phyloP scores from a whole-genome alignment of 2,113 vertebrate species.

The Melanostigma gelatinosum region DNA sequence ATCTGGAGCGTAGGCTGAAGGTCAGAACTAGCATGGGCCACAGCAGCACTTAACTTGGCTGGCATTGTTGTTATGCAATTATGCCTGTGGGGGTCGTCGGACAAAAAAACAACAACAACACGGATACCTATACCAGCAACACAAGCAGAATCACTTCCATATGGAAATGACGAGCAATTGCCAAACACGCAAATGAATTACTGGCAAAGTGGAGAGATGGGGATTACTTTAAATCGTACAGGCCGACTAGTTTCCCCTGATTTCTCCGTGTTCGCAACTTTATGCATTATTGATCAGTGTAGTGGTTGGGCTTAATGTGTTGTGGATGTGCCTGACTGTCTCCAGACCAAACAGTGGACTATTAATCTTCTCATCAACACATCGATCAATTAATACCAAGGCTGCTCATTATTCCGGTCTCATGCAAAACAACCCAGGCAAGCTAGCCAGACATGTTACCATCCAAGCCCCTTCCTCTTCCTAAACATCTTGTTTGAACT shows the following conservation, averaged over 20 bases:
- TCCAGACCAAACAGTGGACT: conserved; percentile 66
- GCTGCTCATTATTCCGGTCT: conserved; percentile 56
- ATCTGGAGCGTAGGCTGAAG: conserved; percentile 35
- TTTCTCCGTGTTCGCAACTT: conserved; percentile 55
- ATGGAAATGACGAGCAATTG: conserved; percentile 58
- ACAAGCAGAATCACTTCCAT: conserved; percentile 22
- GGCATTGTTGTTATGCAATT: conserved; percentile 11
- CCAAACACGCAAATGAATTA: conserved; percentile 48
- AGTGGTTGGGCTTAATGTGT: conserved; percentile 55
- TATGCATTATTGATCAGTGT: conserved; percentile 67
- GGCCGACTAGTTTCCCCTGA: conserved; percentile 13
- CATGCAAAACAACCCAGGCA: conserved; percentile 40
- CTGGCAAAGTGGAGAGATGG: conserved; percentile 49
- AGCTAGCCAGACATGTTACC: conserved; percentile 17
- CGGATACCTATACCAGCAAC: conserved; percentile 12
- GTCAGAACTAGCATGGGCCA: conserved; percentile 27
- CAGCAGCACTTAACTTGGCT: conserved; percentile 16
- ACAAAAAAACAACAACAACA: conserved; percentile 7
- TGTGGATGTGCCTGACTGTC: conserved; percentile 58
- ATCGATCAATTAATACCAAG: conserved; percentile 60
- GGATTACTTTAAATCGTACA: conserved; percentile 57
- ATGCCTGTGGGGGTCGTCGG: neutral
- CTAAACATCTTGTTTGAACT: conserved; percentile 52
- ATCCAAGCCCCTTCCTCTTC: conserved; percentile 25
- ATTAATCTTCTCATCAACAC: conserved; percentile 70